phyloP scores from a whole-genome alignment of 1,140 invertebrate species.

The Aphelenchoides fujianensis region DNA sequence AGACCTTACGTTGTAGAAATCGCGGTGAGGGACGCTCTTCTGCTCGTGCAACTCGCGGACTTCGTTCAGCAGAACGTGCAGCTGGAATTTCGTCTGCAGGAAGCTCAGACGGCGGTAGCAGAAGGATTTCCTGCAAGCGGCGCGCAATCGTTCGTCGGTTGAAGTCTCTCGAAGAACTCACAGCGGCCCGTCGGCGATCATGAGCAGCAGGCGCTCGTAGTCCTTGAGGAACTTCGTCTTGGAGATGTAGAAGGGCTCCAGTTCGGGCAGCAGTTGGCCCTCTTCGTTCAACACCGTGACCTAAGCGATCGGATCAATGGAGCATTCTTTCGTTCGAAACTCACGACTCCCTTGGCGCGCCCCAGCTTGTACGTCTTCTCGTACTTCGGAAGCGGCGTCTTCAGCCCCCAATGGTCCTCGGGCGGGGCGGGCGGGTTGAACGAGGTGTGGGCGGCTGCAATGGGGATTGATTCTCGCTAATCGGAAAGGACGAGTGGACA shows the following conservation, averaged over 20 bases:
- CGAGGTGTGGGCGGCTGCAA: slow-evolving; percentile 57
- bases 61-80: slow-evolving; percentile 93
- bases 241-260: slow-evolving; percentile 43
- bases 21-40: slow-evolving; percentile 92
- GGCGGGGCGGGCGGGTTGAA: slow-evolving; percentile 61
- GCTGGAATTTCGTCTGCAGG: slow-evolving; percentile 89
- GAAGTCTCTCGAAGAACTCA: slow-evolving; percentile 33
- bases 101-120: slow-evolving; percentile 93
- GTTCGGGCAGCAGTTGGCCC: slow-evolving; percentile 44
- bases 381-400: slow-evolving; percentile 49
- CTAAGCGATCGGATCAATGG: slow-evolving; percentile 32
- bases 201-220: slow-evolving; percentile 49
- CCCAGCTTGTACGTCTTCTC: slow-evolving; percentile 48
- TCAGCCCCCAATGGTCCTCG: slow-evolving; percentile 56
- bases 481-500: background rate
- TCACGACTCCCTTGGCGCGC: slow-evolving; percentile 46
- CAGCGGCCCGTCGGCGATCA: slow-evolving; percentile 60
- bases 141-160: background rate
- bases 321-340: slow-evolving; percentile 10
- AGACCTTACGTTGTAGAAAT: slow-evolving; percentile 99
- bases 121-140: slow-evolving; percentile 81
- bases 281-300: slow-evolving; percentile 48
- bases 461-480: background rate
- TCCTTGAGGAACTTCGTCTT: slow-evolving; percentile 57
- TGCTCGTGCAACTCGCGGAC: slow-evolving; percentile 91